A percentile compares a stretch with the other conserved stretches of the same genome.
phyloP scores from a whole-genome alignment of 2,888 invertebrate genomes.

The Siphonodentalium dalli region DNA sequence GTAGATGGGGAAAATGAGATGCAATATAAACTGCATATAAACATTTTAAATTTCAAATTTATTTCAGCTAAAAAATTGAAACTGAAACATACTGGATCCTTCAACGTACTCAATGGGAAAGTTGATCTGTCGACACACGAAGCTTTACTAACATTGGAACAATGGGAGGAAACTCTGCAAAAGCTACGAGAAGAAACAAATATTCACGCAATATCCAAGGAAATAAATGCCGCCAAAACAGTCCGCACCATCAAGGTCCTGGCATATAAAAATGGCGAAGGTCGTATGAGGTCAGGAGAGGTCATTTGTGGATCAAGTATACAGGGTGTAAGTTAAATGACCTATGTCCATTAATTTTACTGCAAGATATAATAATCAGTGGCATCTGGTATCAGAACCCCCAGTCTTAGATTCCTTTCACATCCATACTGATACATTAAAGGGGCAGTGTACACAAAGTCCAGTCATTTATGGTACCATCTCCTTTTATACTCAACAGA shows the following conservation, averaged over 20 bases:
- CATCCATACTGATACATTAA: no score
- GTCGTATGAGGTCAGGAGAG: slow-evolving; percentile 55
- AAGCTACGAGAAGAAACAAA: slow-evolving; percentile 52
- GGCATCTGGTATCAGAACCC: no score
- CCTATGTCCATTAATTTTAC: no score
- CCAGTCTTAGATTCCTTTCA: no score
- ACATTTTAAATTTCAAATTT: neutral
- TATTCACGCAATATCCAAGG: slow-evolving; percentile 52
- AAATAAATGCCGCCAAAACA: slow-evolving; percentile 57
- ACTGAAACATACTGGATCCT: slow-evolving; percentile 59
- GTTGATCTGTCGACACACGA: slow-evolving; percentile 62
- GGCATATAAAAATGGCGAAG: slow-evolving; percentile 64
- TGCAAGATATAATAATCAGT: no score
- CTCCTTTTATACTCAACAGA: no score
- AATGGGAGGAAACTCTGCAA: slow-evolving; percentile 54
- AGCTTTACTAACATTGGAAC: slow-evolving; percentile 55
- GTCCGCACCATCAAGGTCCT: slow-evolving; percentile 60
- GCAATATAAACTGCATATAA: neutral
- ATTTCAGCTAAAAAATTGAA: slow-evolving; percentile 45
- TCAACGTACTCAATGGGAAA: slow-evolving; percentile 63
- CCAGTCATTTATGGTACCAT: no score
- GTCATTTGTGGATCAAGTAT: slow-evolving; percentile 62
- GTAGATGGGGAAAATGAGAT: neutral
- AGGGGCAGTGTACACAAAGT: no score
- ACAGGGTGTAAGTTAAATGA: slow-evolving; percentile 54